phyloP scores from a whole-genome alignment of 2,797 vertebrate species.

The Glyptemys insculpta region DNA sequence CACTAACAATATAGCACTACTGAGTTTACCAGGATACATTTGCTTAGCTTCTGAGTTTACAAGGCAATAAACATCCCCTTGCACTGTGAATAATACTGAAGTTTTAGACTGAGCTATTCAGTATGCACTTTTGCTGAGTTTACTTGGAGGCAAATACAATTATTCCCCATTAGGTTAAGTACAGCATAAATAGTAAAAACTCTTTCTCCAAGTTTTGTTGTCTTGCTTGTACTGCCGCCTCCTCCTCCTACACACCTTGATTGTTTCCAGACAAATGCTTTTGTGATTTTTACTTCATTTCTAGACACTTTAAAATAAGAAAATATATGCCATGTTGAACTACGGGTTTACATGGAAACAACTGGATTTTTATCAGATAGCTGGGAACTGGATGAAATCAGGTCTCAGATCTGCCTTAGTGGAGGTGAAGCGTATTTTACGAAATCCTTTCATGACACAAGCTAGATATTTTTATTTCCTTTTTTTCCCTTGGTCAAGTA shows the following conservation, averaged over 20 bases:
- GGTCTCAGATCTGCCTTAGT: background rate
- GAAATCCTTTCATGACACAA: background rate
- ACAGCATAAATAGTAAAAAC: background rate
- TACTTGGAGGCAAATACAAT: background rate
- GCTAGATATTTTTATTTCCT: background rate
- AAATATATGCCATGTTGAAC: background rate
- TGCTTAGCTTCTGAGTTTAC: background rate
- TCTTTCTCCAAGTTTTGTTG: background rate
- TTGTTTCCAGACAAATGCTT: background rate
- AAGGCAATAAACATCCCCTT: background rate
- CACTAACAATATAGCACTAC: background rate
- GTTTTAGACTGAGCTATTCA: background rate
- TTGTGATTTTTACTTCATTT: background rate
- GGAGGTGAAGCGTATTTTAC: constrained; percentile 11
- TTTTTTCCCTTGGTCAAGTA: background rate
- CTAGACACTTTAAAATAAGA: background rate
- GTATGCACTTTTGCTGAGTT: background rate
- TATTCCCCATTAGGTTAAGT: constrained; percentile 1
- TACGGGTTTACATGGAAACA: constrained; percentile 5
- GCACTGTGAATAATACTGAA: background rate
- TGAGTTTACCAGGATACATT: constrained; percentile 10
- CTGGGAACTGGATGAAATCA: background rate
- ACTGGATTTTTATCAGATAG: background rate
- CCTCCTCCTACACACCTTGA: fast-evolving
- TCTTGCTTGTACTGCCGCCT: background rate